Base-by-base conservation (phyloP, 2,113 vertebrate species). In the Sander vitreus region DNA sequence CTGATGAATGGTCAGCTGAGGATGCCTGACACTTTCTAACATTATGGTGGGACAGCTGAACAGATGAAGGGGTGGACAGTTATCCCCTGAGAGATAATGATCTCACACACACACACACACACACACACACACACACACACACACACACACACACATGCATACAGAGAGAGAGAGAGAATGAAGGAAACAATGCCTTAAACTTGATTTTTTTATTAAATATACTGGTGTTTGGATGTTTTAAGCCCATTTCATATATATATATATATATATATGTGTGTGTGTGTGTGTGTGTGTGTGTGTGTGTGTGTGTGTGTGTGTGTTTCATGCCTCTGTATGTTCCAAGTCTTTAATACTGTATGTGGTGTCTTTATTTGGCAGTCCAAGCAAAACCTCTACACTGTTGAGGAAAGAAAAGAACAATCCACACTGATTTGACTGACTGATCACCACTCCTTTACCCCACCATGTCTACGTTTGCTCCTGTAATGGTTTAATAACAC, bases 1-100 rank as follows among this genome's bases (percentile, higher is more conserved):
- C 58, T 74, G 69, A 89, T 81, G 64, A 79, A 77, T 74, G 62
- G 58, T 68, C 86, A 81, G 64, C 81, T 78, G 81, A 79, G 72
- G 80, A 80, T 1, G 27, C 78, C 59, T 87, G 88, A 86, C 85
- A 69, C 80, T 62, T 88, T 66, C 45, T 73, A 73, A 84, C 72
- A 45, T 72, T n/a, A 50, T 39, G 72, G 58, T 59, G n/a, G 78
- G 73, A 81, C 84, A 85, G 70, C 45, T 90, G 85, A 84, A 69
- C 71, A 83, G 74, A 43, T 68, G 74, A 62, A 70, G 59, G 75
- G 86, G 78, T 63, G 70, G 78, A 89, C 81, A 83, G 69, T 54
- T 67, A 14, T 33, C 51, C n/a, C 51, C 53, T 60, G 59, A 74
- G 60, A 74, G 14, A 68, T 66, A 64, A 79, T 60, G 45, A 60